Conservation (phyloP, 2,797 vertebrate genomes). For the Lemur catta region DNA sequence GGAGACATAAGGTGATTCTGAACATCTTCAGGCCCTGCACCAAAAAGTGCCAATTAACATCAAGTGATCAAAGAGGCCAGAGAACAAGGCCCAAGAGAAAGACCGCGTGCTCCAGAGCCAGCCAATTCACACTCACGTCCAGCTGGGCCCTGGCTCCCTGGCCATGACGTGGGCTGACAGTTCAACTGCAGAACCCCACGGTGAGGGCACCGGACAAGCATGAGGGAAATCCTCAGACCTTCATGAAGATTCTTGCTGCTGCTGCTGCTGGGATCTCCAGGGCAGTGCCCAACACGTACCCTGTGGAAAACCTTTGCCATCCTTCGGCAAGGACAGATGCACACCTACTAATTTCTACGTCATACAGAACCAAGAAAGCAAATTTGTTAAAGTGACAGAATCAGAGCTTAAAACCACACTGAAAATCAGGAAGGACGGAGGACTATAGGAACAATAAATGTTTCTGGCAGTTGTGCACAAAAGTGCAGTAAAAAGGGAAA, state of each 20-base stretch:
- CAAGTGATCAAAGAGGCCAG: neutral
- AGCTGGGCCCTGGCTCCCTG: neutral
- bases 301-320: neutral
- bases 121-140: neutral
- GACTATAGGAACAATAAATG: neutral
- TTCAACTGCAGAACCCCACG: neutral
- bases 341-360: neutral
- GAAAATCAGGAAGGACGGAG: neutral
- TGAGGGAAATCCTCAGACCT: neutral
- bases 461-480: neutral
- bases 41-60: accelerated
- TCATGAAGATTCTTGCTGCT: neutral
- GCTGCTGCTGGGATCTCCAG: neutral
- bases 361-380: neutral
- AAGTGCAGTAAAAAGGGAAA: neutral
- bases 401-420: neutral
- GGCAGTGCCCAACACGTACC: too few species aligned
- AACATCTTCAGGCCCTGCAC: neutral
- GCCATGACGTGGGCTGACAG: neutral
- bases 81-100: neutral
- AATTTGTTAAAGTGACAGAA: neutral
- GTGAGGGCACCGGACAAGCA: too few species aligned
- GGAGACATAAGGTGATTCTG: neutral
- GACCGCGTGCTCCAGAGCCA: neutral
- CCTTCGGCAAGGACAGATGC: too few species aligned